Evolutionary conservation across 2,113 vertebrate genomes (phyloP), one percentile per base, ranked within the genome.

Genomic region (Cyanistes caeruleus): DNA sequence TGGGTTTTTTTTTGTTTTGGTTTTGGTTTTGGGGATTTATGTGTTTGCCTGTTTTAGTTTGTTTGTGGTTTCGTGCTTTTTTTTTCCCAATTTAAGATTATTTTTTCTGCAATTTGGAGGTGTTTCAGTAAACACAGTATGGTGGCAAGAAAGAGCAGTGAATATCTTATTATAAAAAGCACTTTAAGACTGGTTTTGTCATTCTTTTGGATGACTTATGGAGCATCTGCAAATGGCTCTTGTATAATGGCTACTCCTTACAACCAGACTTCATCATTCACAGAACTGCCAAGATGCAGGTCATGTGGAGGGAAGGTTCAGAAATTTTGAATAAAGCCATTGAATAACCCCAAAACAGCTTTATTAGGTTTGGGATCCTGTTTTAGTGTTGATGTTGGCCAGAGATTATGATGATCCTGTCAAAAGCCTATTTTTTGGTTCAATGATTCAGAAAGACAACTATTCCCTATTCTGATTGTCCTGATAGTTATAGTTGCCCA

Each of bases 381-480:
- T 12, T 76, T 94, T 89, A 64, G 27, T 68, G 13, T 94, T 92
- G 53, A 39, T 51, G 12, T 88, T 95, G 89, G 78, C 35, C 21
- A 78, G 48, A 90, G 82, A 74, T 83, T 69, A 81, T 16, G 52
- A 65, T 37, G 33, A 64, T 89, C 44, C 73, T 75, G 56, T 91
- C 60, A 95, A 79, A 97, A 90, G 51, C 31, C n/a, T 58, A 35
- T 72, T 93, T 96, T 96, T 79, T 84, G 51, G 49, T 77, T 93
- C 89, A 93, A 17, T 77, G 58, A 58, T 80, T 95, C 78, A 90
- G 64, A 95, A 95, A 88, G 73, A 81, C 87, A 70, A 13, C 59
- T 92, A 81, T 93, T 93, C 55, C 43, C 48, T 75, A 56, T 93
- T 20, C 33, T 77, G 53, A 87, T 81, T 87, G 73, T 60, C 53